Evolutionary conservation across 1,140 invertebrate species (phyloP).

Genomic region (Cydia splendana): DNA sequence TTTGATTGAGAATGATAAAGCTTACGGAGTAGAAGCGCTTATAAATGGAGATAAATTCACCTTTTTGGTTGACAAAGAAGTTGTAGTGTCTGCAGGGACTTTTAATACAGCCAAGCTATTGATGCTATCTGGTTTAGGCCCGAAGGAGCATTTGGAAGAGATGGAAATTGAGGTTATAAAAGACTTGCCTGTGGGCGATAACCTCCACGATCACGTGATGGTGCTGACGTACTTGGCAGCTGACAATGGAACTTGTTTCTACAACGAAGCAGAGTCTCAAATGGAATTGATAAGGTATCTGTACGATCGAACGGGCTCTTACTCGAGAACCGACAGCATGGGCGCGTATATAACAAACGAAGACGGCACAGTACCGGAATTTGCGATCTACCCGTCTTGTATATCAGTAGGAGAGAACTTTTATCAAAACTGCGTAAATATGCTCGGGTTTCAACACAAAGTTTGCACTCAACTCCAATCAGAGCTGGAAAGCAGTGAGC

Average conservation of each 20-base stretch:
- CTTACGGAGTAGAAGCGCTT: conserved; percentile 64
- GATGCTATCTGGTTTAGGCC: conserved; percentile 73
- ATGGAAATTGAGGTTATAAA: conserved; percentile 75
- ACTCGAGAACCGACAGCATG: conserved; percentile 51
- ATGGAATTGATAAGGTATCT: conserved; percentile 61
- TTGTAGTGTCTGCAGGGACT: conserved; percentile 79
- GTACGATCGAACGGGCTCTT: conserved; percentile 52
- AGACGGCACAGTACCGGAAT: conserved; percentile 51
- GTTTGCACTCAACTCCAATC: conserved; percentile 51
- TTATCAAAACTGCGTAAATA: conserved; percentile 40
- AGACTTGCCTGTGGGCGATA: conserved; percentile 86
- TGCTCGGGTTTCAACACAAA: conserved; percentile 54
- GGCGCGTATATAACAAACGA: conserved; percentile 53
- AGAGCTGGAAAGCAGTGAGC: conserved; percentile 49
- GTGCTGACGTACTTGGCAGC: conserved; percentile 76
- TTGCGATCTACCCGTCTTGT: conserved; percentile 63
- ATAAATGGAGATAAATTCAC: conserved; percentile 49
- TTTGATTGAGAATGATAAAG: conserved; percentile 59
- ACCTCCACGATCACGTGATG: conserved; percentile 87
- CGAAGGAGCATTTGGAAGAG: conserved; percentile 61
- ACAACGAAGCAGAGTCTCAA: conserved; percentile 37
- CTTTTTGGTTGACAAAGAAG: conserved; percentile 77
- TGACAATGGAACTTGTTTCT: conserved; percentile 57
- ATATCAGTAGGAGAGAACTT: conserved; percentile 42
- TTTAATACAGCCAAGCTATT: conserved; percentile 80